Conservation (phyloP, 2,888 invertebrate species). For the Argynnis bischoffii region DNA sequence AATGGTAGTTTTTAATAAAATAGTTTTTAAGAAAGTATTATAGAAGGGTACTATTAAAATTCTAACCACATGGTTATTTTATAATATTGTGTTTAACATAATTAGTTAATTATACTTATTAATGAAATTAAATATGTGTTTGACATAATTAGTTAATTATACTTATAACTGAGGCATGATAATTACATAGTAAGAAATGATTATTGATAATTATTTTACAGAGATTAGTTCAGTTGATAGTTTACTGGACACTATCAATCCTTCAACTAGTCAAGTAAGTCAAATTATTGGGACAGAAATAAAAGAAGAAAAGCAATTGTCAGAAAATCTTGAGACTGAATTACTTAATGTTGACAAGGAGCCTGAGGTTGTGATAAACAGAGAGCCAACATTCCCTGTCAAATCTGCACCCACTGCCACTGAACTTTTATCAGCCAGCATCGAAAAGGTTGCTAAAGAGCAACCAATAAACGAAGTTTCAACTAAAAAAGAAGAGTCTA, state of each 20-base stretch:
- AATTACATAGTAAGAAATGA: not conserved
- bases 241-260: constrained; percentile 65
- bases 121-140: too few species aligned
- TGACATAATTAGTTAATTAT: not conserved
- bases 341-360: constrained; percentile 47
- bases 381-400: constrained; percentile 51
- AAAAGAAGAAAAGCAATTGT: constrained; percentile 49
- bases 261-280: constrained; percentile 71
- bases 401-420: constrained; percentile 60
- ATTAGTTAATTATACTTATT: not conserved
- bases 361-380: constrained; percentile 52
- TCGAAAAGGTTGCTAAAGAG: constrained; percentile 71
- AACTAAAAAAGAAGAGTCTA: constrained; percentile 59
- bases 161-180: not conserved
- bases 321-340: constrained; percentile 50
- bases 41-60: too few species aligned
- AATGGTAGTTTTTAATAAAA: too few species aligned
- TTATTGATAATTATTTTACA: constrained; percentile 49
- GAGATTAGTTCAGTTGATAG: constrained; percentile 74
- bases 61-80: too few species aligned
- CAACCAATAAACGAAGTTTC: constrained; percentile 47
- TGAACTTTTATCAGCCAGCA: constrained; percentile 69
- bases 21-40: too few species aligned
- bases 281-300: constrained; percentile 54
- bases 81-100: not conserved